These are phyloP conservation scores for Embiotoca jacksoni DNA, from an alignment of 2,113 vertebrate genomes.

Conservation along the genomic window DNA sequence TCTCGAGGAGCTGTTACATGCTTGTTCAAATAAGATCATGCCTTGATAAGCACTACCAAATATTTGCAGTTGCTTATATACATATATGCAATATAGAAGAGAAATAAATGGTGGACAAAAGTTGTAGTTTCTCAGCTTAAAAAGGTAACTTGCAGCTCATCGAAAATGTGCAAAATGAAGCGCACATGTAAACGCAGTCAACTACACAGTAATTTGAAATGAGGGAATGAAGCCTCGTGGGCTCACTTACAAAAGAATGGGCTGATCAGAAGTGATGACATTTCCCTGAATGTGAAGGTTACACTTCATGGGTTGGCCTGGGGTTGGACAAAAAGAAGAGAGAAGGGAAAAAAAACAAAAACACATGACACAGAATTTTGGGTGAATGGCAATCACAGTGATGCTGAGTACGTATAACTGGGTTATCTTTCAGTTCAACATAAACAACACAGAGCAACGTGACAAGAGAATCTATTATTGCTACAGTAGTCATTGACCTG, in stretches of 20 bases:
- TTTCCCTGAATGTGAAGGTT: constrained; percentile 98
- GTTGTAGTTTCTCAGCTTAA: too few relatives aligned
- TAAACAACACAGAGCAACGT: not conserved
- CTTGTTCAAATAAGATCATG: too few relatives aligned
- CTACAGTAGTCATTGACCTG: not conserved
- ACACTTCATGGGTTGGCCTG: constrained; percentile 99
- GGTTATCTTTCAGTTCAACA: not conserved
- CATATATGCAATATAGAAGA: too few relatives aligned
- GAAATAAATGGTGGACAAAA: too few relatives aligned
- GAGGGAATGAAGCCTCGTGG: not conserved
- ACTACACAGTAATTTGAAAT: too few relatives aligned
- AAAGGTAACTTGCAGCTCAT: too few relatives aligned
- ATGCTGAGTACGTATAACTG: not conserved
- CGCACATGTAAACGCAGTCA: too few relatives aligned
- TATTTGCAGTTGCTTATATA: too few relatives aligned
- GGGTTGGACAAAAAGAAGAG: constrained; percentile 31
- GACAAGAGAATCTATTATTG: not conserved
- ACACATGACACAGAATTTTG: constrained; percentile 8
- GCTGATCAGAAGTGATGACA: constrained; percentile 98
- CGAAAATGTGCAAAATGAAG: too few relatives aligned
- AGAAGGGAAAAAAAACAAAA: not conserved
- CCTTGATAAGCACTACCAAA: too few relatives aligned
- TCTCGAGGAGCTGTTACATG: too few relatives aligned
- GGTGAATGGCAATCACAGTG: too few relatives aligned
- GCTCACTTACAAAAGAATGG: constrained; percentile 95